phyloP scores from a whole-genome alignment of 2,797 vertebrate species.

The Tragelaphus eurycerus region DNA sequence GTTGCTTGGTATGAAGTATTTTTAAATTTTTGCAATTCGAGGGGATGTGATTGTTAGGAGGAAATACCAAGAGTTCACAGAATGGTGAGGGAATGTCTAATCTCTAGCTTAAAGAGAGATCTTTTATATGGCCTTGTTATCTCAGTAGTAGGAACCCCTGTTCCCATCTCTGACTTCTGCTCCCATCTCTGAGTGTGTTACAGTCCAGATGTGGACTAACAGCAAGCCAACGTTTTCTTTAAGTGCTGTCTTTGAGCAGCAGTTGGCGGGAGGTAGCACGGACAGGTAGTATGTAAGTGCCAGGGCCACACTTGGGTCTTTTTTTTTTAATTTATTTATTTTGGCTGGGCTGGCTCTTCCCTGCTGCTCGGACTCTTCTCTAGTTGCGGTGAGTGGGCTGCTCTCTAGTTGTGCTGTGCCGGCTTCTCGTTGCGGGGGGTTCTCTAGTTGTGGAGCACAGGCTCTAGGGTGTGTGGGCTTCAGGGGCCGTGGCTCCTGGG shows the following conservation, averaged over 20 bases:
- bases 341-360: background rate
- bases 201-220: background rate
- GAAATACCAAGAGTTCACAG: background rate
- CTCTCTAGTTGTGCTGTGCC: background rate
- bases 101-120: background rate
- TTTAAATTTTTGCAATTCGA: background rate
- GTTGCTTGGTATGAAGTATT: background rate
- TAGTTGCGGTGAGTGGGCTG: background rate
- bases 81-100: background rate
- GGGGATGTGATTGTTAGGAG: slow-evolving; percentile 9
- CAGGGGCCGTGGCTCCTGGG: background rate
- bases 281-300: background rate
- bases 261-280: background rate
- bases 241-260: background rate
- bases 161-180: background rate
- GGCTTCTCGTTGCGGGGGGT: background rate
- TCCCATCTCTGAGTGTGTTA: background rate
- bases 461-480: background rate
- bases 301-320: background rate
- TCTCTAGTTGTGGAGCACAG: rapidly evolving
- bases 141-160: background rate
- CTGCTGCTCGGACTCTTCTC: background rate
- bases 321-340: background rate
- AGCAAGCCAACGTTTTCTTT: background rate
- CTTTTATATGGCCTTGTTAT: background rate